A percentile compares a stretch with the other conserved stretches of the same genome.
Conservation (phyloP, 2,113 vertebrate species). For the Ceyx cyanopectus region DNA sequence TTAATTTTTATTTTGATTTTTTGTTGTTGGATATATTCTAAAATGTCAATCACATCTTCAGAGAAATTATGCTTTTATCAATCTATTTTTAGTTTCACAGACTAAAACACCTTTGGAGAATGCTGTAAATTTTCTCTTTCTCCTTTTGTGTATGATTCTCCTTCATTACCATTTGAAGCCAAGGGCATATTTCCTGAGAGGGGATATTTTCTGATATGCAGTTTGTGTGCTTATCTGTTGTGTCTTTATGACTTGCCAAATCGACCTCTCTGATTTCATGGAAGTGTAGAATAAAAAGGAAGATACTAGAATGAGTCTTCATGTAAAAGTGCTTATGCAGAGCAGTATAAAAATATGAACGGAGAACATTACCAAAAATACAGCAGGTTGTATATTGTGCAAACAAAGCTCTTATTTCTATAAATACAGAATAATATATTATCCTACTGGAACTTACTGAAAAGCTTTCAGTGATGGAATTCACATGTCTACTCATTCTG, state of each 20-base stretch:
- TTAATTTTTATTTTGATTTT: neutral
- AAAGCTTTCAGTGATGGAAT: neutral
- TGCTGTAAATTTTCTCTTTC: neutral
- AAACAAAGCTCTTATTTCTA: neutral
- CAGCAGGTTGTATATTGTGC: neutral
- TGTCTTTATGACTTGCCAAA: neutral
- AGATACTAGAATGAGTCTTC: neutral
- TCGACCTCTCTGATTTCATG: neutral
- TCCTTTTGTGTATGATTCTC: neutral
- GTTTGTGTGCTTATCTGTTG: fast-evolving
- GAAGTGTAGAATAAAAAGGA: neutral
- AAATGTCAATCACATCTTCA: neutral
- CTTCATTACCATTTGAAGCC: neutral
- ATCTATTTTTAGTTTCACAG: neutral
- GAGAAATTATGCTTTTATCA: neutral
- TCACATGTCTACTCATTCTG: neutral
- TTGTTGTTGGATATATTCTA: neutral
- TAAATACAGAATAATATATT: neutral
- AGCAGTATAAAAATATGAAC: neutral
- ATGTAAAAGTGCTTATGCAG: neutral
- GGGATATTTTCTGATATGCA: neutral
- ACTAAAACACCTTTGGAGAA: neutral
- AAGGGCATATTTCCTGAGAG: neutral
- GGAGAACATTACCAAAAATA: neutral
- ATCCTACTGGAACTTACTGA: neutral